Base-by-base conservation (phyloP, 2,888 invertebrate species). In the Eudemis profundana region DNA sequence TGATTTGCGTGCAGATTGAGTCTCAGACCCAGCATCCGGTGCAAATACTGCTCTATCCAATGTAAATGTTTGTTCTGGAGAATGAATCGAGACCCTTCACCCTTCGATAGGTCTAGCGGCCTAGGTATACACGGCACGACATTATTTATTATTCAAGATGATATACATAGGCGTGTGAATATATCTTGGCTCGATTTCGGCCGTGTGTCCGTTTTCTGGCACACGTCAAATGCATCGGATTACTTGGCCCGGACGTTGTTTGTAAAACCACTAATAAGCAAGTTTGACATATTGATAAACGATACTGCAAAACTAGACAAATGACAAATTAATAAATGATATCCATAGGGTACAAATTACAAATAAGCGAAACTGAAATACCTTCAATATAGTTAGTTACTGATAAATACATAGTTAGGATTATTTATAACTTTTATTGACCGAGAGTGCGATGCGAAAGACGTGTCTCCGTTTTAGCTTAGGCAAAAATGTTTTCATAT, bases 221-320 rank as follows among this genome's bases (percentile, higher is more conserved):
- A 53, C 51, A 47, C 53, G 46, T 60, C 59, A 60, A 65, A 60
- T 60, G 65, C 59, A 65, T 65, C 65, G 27, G 15, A 60, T 65
- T 65, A 65, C 60, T 60, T 65, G 65, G 65, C 65, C 15, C 15
- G 38, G 44, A 12, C 23, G 40, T n/a, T 49, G 49, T 63, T 40
- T 42, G 38, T 27, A 36, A 23, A 49, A 14, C 23, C 21, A 1
- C 56, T 56, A 56, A 56, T 54, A 42, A 42, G 42, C 42, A 29
- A 17, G 27, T 17, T 4, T 15, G 5, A 17, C 12, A 42, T 42
- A 1, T 42, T 29, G 42, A 27, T 40, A 27, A 40, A 27, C n/a
- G 54, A 54, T 54, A 42, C 10, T 40, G 4, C 0, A 54, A 27
- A 54, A 17, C n/a, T 53, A 21, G 36, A 38, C 10, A 53, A 53